A percentile compares a stretch with the other conserved stretches of the same genome.
These are phyloP conservation scores for Macrobrachium nipponense DNA, from an alignment of 1,140 invertebrate species.

Conservation along the genomic window DNA sequence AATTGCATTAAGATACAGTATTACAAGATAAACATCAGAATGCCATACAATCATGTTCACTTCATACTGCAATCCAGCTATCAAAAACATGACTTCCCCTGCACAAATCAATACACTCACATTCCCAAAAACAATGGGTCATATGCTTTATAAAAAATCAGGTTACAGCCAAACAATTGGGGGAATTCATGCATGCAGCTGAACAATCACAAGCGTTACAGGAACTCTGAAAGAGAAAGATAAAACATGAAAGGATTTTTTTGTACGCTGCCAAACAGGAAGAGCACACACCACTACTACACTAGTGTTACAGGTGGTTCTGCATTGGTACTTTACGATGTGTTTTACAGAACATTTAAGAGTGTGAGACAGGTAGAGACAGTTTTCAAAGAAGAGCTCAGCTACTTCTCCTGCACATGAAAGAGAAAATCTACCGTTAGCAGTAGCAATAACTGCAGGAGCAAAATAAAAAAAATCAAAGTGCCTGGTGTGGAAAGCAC, in stretches of 20 bases:
- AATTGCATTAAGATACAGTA: no score
- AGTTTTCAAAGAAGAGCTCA: neutral
- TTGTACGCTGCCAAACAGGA: no score
- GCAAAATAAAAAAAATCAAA: no score
- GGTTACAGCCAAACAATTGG: slow-evolving; percentile 35
- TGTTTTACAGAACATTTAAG: no score
- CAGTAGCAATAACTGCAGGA: slow-evolving; percentile 1
- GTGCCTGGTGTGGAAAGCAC: neutral
- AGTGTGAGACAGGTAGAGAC: slow-evolving; percentile 7
- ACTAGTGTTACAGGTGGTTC: neutral
- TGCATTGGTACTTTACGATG: neutral
- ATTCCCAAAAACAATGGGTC: no score
- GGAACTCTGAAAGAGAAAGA: slow-evolving; percentile 58
- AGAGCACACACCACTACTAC: no score
- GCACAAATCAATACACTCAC: no score
- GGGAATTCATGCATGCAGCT: slow-evolving; percentile 45
- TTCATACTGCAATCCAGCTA: no score
- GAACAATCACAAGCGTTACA: slow-evolving; percentile 44
- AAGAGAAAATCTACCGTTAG: slow-evolving; percentile 3
- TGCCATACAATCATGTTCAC: no score
- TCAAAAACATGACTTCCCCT: no score
- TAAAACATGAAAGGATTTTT: neutral
- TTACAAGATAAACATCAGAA: no score
- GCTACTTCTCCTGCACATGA: neutral
- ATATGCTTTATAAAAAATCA: slow-evolving; percentile 10